Conservation (phyloP, 2,888 invertebrate species). For the Lucinisca nassula region DNA sequence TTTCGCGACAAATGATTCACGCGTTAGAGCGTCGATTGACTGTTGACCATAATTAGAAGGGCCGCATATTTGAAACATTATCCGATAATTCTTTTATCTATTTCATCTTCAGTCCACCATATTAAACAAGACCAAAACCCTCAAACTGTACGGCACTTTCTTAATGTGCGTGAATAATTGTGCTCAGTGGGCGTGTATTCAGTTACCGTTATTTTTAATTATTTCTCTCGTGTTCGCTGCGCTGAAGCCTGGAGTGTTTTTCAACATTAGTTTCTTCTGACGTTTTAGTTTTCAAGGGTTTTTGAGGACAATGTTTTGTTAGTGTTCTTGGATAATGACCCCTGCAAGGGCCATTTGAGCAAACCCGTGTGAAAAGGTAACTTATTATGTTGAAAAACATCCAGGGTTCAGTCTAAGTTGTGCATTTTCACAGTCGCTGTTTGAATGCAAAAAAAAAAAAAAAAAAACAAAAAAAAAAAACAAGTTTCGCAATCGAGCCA, state of each 20-base stretch:
- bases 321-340: neutral
- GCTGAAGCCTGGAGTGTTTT: neutral
- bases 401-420: no score
- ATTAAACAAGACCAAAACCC: neutral
- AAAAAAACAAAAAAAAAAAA: no score
- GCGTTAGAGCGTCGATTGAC: conserved; percentile 22
- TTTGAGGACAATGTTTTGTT: conserved; percentile 5
- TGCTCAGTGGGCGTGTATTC: conserved; percentile 6
- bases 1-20: neutral
- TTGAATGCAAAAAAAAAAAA: no score
- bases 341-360: neutral
- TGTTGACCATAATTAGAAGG: conserved; percentile 38
- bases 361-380: no score
- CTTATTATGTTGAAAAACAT: no score
- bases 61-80: conserved; percentile 31
- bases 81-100: conserved; percentile 37
- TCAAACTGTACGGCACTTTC: neutral
- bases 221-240: conserved; percentile 6
- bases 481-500: no score
- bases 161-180: conserved; percentile 6
- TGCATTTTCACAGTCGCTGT: no score
- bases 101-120: conserved; percentile 4
- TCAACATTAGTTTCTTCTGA: conserved; percentile 17
- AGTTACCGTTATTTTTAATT: conserved; percentile 15
- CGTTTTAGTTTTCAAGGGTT: conserved; percentile 9